Evolutionary conservation across 2,797 vertebrate genomes (phyloP), one percentile per base, ranked within the genome.

Genomic region (Mallotus villosus): DNA sequence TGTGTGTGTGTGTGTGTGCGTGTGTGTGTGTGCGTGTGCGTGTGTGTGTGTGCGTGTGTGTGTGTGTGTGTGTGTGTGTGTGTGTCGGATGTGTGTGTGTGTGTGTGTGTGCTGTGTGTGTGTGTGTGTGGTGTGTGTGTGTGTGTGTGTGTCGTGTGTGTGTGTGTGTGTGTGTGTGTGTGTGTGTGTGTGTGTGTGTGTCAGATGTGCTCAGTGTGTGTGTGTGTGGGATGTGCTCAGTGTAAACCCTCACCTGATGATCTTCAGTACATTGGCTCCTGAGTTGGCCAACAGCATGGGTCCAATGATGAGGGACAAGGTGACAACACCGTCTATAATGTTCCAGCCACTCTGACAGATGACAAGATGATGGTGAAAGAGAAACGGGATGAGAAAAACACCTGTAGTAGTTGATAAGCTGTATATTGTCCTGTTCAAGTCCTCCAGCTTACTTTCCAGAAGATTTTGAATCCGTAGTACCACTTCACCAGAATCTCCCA

Each of bases 401-500:
- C 3, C 27, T 29, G 27, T 29, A 51, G 7, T 2, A 51, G 32
- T 46, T 46, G 9, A 46, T 46, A 7, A 46, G 9, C 11, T 46
- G 41, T 3, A 2, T 14, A 2, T 46, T 2, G 9, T 46, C 41
- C 2, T 2, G 41, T 46, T 46, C 41, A 12, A 46, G 17, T n/a
- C 4, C 21, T 7, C 17, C 22, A 7, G 16, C 8, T 58, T 58
- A 75, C 70, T 58, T 59, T 75, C 60, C 70, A 81, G 60, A 73
- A 81, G 29, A 76, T 61, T 11, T 25, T 67, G 27, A 73, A 81
- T 32, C 75, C 78, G 8, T 68, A 63, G 21, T 58, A 72, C 69
- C 70, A 74, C 72, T 61, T 79, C 61, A 73, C 34, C 60, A 69
- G 60, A 57, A 68, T 74, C 66, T 78, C 65, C 71, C 66, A 74